Percentiles rank a stretch among this genome's conserved stretches.
These are phyloP conservation scores for Bellardia bayeri DNA, from an alignment of 2,888 invertebrate genomes.

Conservation along the genomic window DNA sequence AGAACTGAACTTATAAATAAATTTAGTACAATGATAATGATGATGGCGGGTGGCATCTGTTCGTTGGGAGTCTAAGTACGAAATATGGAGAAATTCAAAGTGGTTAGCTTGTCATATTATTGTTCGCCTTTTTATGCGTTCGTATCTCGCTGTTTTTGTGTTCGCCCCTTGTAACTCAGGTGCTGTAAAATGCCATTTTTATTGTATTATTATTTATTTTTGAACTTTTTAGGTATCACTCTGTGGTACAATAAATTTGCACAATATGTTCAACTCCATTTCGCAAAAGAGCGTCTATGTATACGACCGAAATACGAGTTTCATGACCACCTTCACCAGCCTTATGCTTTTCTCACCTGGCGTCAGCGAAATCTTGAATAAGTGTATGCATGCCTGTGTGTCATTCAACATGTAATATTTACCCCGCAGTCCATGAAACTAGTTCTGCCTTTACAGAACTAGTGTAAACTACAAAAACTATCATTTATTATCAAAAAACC, in stretches of 20 bases:
- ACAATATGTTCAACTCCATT: conserved; percentile 50
- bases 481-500: too few relatives aligned
- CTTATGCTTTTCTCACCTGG: not conserved
- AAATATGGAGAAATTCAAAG: not conserved
- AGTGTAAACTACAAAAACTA: too few relatives aligned
- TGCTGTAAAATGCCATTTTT: conserved; percentile 63
- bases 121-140: conserved; percentile 12
- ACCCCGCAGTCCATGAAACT: too few relatives aligned
- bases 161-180: conserved; percentile 54
- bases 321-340: not conserved
- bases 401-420: not conserved
- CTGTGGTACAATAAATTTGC: conserved; percentile 65
- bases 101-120: conserved; percentile 29
- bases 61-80: conserved; percentile 7
- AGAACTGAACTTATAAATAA: not conserved
- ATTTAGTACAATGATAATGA: conserved; percentile 29
- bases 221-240: conserved; percentile 64
- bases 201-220: conserved; percentile 67
- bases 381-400: not conserved
- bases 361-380: not conserved
- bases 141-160: not conserved
- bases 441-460: too few relatives aligned
- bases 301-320: not conserved
- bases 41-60: conserved; percentile 43
- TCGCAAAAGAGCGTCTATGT: conserved; percentile 2